A percentile compares a stretch with the other conserved stretches of the same genome.
Conservation (phyloP, 2,113 vertebrate species). For the Lamprotornis superbus region DNA sequence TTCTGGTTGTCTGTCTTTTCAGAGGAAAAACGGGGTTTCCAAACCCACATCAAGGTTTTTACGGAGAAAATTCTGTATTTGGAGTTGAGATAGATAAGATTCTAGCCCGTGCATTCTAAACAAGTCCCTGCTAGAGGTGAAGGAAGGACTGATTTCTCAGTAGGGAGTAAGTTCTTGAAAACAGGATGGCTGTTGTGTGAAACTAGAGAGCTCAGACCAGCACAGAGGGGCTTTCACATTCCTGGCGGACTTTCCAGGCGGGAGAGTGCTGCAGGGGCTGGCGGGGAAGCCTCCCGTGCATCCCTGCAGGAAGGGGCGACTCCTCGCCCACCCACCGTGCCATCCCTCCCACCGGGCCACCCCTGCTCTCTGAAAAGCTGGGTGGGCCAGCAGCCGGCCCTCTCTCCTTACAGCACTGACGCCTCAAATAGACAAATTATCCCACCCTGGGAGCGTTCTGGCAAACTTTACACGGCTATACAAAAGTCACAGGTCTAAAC, state of each 20-base stretch:
- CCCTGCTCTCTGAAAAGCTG: too few relatives aligned
- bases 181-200: background rate
- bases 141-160: background rate
- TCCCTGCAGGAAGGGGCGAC: fast-evolving
- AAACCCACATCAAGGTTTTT: background rate
- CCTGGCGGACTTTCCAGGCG: background rate
- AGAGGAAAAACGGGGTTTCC: background rate
- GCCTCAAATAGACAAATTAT: background rate
- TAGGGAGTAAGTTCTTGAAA: background rate
- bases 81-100: background rate
- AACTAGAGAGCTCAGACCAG: background rate
- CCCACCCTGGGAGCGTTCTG: background rate
- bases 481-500: background rate
- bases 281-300: too few relatives aligned
- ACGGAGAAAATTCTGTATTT: background rate
- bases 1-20: background rate
- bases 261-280: background rate
- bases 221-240: background rate
- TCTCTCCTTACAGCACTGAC: background rate
- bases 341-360: background rate
- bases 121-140: background rate
- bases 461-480: background rate
- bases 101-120: background rate
- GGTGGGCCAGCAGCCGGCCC: fast-evolving
- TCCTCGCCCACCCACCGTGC: fast-evolving